Evolutionary conservation across 1,140 invertebrate genomes (phyloP), one percentile per base, ranked within the genome.

Genomic region (Microplitis demolitor): DNA sequence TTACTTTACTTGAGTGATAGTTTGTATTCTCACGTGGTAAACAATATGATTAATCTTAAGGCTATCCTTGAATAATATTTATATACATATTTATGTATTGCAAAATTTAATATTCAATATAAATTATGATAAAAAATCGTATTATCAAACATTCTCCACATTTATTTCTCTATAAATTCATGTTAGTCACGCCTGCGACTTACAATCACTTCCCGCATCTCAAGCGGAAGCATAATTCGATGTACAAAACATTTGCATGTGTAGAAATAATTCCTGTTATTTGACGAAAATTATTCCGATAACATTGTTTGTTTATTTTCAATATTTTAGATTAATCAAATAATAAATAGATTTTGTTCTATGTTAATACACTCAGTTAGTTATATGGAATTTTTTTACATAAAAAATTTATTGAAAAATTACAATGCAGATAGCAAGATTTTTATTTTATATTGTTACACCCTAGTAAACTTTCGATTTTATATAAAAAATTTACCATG

Each of bases 191-290:
- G 79, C 78, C 79, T 79, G 76, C 74, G 60, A 75, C 76, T 76
- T 58, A 31, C 79, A 82, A 82, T 82, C 81, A 66, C 75, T 75
- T 76, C 62, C 66, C 76, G 79, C 74, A 86, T 85, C 82, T 80
- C 81, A 75, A 72, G 77, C 80, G 84, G 83, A 86, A 86, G 80
- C 79, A 80, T 82, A 82, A 83, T 80, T 84, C 79, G 83, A 85
- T 84, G 82, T 76, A 77, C 79, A 78, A 69, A 58, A 61, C 77
- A 86, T 85, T 85, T 85, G 80, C 81, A 84, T 84, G 83, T 80
- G 78, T 79, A 82, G 81, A 84, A 85, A 86, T 83, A 83, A 85
- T 84, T 86, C 82, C 76, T 77, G 83, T 84, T 81, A 85, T 86
- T 83, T 79, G 78, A 79, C 81, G 81, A 82, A 85, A 83, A 81